Evolutionary conservation across 2,797 vertebrate species (phyloP).

Genomic region (Lemur catta): DNA sequence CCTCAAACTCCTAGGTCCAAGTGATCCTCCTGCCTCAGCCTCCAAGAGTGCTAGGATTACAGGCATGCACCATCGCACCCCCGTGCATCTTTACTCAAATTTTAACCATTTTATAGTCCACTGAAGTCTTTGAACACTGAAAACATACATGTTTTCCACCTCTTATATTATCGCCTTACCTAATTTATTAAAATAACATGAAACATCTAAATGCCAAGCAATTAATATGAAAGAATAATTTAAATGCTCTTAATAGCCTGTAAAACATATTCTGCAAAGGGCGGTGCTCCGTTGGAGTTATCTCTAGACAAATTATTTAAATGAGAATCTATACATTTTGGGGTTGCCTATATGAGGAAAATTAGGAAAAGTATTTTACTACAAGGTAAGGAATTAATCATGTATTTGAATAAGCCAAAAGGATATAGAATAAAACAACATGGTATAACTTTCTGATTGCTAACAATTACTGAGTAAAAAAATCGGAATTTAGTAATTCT

Average conservation of each 20-base stretch:
- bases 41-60: no score
- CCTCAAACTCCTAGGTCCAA: no score
- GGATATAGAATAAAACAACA: neutral
- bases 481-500: neutral
- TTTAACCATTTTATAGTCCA: constrained; percentile 83
- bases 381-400: neutral
- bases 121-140: constrained; percentile 76
- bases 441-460: neutral
- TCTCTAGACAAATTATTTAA: constrained; percentile 36
- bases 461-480: neutral
- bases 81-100: constrained; percentile 68
- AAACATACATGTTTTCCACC: constrained; percentile 75
- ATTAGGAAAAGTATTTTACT: neutral
- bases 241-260: constrained; percentile 76
- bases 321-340: neutral
- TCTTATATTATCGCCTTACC: constrained; percentile 83
- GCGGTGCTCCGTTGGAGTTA: constrained; percentile 45
- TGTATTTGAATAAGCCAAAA: neutral
- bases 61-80: no score
- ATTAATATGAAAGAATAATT: constrained; percentile 84
- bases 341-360: neutral
- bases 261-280: constrained; percentile 76
- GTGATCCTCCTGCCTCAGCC: no score
- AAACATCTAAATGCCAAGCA: constrained; percentile 83
- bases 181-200: constrained; percentile 82